Percentiles rank a stretch among this genome's conserved stretches.
Conservation (phyloP, 2,113 vertebrate species). For the Pelusios castaneus region DNA sequence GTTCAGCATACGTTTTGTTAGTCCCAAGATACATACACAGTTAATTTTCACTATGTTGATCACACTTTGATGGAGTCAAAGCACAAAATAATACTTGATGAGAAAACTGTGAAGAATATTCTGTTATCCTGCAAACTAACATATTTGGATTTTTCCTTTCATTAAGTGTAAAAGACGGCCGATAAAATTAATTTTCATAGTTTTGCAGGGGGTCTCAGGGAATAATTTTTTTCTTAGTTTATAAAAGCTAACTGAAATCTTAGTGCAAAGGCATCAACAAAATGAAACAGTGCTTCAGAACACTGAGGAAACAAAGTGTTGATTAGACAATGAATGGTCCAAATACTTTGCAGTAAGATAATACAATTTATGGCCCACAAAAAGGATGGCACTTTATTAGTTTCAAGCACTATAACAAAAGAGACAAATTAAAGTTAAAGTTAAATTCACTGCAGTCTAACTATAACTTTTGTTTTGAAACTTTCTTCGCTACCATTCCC, state of each 20-base stretch:
- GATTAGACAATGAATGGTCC: accelerated
- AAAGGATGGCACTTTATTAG: background rate
- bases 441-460: accelerated
- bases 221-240: background rate
- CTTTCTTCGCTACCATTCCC: background rate
- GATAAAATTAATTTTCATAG: background rate
- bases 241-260: background rate
- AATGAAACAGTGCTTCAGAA: background rate
- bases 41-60: background rate
- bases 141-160: background rate
- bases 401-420: background rate
- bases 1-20: too few relatives aligned
- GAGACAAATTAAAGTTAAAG: background rate
- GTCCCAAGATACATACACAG: background rate
- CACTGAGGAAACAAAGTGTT: accelerated
- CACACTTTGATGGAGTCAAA: background rate
- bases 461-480: accelerated
- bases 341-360: accelerated
- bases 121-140: background rate
- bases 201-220: background rate
- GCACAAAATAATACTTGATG: background rate
- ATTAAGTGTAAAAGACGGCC: background rate
- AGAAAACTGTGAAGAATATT: background rate
- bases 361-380: background rate
- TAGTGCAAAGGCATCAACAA: accelerated